phyloP scores from a whole-genome alignment of 2,888 invertebrate species.

The Uloborus plumipes region DNA sequence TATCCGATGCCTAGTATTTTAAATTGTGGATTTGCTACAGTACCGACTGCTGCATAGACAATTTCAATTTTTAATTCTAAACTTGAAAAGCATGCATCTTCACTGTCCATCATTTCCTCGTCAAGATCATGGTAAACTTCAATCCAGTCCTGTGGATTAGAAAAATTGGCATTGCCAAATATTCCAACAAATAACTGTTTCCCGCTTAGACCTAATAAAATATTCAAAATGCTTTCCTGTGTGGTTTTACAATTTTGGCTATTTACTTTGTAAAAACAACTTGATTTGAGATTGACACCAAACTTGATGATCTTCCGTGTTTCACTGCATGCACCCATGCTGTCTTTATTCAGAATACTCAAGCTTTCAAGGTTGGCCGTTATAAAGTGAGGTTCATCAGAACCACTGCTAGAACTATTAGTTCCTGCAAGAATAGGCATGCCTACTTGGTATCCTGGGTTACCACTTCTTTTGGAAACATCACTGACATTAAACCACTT shows the following conservation, averaged over 20 bases:
- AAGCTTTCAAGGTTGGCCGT: constrained; percentile 2
- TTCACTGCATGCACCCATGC: constrained; percentile 4
- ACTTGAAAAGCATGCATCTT: constrained; percentile 54
- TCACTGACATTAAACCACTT: constrained; percentile 34
- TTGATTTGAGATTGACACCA: constrained; percentile 45
- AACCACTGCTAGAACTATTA: constrained; percentile 41
- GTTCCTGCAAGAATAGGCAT: constrained; percentile 77
- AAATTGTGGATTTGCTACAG: constrained; percentile 73
- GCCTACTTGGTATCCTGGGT: constrained; percentile 81
- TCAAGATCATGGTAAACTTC: constrained; percentile 28
- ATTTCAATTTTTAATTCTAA: constrained; percentile 71
- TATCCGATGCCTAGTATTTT: constrained; percentile 73
- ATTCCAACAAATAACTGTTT: constrained; percentile 40
- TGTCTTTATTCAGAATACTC: constrained; percentile 14
- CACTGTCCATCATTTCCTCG: neutral
- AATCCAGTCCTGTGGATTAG: constrained; percentile 51
- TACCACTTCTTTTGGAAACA: constrained; percentile 76
- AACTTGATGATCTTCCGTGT: constrained; percentile 36
- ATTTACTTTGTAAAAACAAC: constrained; percentile 30
- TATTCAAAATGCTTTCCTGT: constrained; percentile 16
- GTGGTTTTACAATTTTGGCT: constrained; percentile 13
- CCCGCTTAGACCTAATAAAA: constrained; percentile 24
- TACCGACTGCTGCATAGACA: constrained; percentile 74
- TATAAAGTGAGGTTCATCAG: constrained; percentile 9
- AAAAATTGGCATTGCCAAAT: constrained; percentile 58